These are phyloP conservation scores for Amiota minor DNA, from an alignment of 2,888 invertebrate species.

Conservation along the genomic window DNA sequence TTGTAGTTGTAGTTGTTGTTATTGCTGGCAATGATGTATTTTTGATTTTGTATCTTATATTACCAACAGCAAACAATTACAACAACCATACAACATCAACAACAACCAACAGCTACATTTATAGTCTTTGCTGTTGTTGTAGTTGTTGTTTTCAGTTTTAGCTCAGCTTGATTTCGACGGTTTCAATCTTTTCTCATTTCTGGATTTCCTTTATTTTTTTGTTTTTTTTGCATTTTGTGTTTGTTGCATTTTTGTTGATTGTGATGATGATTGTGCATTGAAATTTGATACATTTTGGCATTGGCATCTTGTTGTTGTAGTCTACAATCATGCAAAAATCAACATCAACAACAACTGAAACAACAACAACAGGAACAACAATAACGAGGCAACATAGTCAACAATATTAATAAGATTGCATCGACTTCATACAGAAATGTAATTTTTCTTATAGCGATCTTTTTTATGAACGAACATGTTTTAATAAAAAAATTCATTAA, in stretches of 20 bases:
- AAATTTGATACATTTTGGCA: constrained; percentile 72
- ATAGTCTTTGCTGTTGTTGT: constrained; percentile 46
- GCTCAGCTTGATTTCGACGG: constrained; percentile 58
- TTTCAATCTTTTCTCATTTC: constrained; percentile 10
- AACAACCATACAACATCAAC: constrained; percentile 33
- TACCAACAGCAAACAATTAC: constrained; percentile 59
- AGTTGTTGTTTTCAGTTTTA: constrained; percentile 31
- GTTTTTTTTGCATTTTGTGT: no score
- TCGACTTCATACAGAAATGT: constrained; percentile 63
- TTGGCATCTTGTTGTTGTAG: constrained; percentile 54
- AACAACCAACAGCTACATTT: constrained; percentile 39
- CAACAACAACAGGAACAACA: constrained; percentile 41
- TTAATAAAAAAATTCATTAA: no score
- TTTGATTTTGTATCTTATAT: constrained; percentile 68
- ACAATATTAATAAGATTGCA: constrained; percentile 65
- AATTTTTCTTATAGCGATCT: constrained; percentile 50
- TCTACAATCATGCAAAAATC: constrained; percentile 63
- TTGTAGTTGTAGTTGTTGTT: constrained; percentile 38
- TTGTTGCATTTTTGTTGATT: constrained; percentile 56
- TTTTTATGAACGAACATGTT: no score
- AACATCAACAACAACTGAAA: constrained; percentile 44
- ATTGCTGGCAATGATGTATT: constrained; percentile 68
- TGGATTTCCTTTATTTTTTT: no score
- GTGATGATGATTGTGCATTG: constrained; percentile 70
- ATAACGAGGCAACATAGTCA: not conserved